Conservation (phyloP, 2,797 vertebrate species). For the Poecilia wingei region DNA sequence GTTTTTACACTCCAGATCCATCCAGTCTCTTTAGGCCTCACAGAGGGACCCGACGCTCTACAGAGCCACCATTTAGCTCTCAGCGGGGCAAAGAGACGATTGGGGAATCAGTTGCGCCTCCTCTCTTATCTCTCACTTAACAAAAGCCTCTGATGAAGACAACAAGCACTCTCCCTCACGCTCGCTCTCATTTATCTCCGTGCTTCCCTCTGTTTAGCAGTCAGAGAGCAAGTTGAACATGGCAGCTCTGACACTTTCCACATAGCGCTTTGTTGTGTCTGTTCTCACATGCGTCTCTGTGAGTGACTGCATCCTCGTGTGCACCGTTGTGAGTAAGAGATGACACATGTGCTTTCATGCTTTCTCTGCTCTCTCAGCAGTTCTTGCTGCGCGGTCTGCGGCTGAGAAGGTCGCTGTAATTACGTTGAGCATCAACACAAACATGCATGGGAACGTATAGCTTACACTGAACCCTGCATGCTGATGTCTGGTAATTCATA, state of each 20-base stretch:
- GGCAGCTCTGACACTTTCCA: conserved; percentile 75
- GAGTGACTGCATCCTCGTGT: conserved; percentile 27
- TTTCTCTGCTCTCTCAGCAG: conserved; percentile 17
- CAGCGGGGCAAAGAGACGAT: conserved; percentile 55
- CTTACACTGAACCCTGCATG: conserved; percentile 3
- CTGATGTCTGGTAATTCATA: conserved; percentile 44
- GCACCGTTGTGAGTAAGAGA: conserved; percentile 10
- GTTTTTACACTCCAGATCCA: conserved; percentile 61
- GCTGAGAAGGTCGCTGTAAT: conserved; percentile 24
- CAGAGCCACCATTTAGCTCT: conserved; percentile 66
- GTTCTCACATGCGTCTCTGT: conserved; percentile 38
- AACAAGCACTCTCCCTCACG: conserved; percentile 62
- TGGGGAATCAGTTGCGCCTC: conserved; percentile 53
- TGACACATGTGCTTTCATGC: conserved; percentile 5
- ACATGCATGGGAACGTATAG: conserved; percentile 1
- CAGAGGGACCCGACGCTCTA: conserved; percentile 32
- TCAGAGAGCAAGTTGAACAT: conserved; percentile 69
- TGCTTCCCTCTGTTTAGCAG: conserved; percentile 65
- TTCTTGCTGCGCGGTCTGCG: conserved; percentile 28
- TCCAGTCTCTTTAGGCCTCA: conserved; percentile 62
- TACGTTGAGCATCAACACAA: conserved; percentile 28
- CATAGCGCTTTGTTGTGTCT: conserved; percentile 62
- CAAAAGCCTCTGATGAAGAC: conserved; percentile 78
- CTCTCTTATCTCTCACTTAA: conserved; percentile 77
- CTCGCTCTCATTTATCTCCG: conserved; percentile 64